These are phyloP conservation scores for Diarsia mendica DNA, from an alignment of 2,888 invertebrate genomes.

Conservation along the genomic window DNA sequence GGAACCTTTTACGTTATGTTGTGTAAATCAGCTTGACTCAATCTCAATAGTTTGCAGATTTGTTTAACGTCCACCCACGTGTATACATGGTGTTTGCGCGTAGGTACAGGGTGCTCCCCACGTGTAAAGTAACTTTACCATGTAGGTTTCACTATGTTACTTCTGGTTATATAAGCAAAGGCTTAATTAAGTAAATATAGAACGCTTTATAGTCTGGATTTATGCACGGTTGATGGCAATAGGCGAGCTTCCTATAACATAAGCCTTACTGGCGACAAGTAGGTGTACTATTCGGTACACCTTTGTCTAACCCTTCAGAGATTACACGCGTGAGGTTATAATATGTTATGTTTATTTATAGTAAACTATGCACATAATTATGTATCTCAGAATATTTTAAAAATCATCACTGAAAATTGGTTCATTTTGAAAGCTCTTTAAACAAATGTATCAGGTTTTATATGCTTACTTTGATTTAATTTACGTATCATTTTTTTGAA, in stretches of 20 bases:
- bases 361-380: too few species aligned
- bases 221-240: too few species aligned
- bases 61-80: conserved; percentile 48
- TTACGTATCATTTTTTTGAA: background rate
- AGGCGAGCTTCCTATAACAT: too few species aligned
- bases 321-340: too few species aligned
- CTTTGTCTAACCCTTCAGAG: too few species aligned
- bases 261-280: too few species aligned
- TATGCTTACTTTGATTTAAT: too few species aligned
- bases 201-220: background rate
- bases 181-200: background rate
- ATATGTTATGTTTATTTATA: background rate
- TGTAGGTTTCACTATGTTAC: conserved; percentile 1
- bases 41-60: conserved; percentile 47
- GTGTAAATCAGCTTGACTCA: conserved; percentile 34
- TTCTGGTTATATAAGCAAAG: background rate
- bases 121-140: background rate
- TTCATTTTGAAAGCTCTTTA: background rate
- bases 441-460: background rate
- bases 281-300: too few species aligned
- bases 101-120: background rate
- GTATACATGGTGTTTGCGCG: conserved; percentile 5
- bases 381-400: background rate
- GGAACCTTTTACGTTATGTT: conserved; percentile 35
- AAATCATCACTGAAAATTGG: background rate